Percentiles rank a stretch among this genome's conserved stretches.
phyloP scores from a whole-genome alignment of 2,797 vertebrate species.

The Heteromormyrus szaboi region DNA sequence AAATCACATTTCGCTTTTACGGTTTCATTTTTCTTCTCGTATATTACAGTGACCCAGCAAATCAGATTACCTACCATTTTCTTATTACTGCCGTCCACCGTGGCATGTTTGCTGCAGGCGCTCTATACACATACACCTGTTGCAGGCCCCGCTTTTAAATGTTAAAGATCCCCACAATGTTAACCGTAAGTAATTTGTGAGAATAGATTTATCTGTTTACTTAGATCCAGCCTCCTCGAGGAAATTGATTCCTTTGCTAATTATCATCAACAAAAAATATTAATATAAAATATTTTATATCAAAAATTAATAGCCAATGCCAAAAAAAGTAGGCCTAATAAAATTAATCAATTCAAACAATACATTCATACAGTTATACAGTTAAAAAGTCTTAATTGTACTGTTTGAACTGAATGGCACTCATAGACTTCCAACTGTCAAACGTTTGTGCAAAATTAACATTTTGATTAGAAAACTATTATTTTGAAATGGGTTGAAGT shows the following conservation, averaged over 20 bases:
- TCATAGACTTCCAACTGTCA: not conserved
- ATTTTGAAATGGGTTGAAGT: not conserved
- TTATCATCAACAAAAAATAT: not conserved
- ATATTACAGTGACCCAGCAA: slow-evolving; percentile 45
- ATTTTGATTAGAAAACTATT: not conserved
- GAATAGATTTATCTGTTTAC: not conserved
- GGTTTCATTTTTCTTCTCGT: slow-evolving; percentile 47
- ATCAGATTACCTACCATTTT: slow-evolving; percentile 38
- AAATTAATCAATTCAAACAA: not conserved
- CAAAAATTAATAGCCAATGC: not conserved
- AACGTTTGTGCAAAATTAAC: not conserved
- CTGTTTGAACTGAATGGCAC: not conserved
- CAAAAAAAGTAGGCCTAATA: not conserved
- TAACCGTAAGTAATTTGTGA: not conserved
- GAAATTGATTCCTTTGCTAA: not conserved
- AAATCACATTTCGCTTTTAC: slow-evolving; percentile 4
- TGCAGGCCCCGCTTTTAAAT: not conserved
- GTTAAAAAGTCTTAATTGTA: not conserved
- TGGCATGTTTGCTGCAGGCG: not conserved
- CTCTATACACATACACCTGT: not conserved
- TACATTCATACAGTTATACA: not conserved
- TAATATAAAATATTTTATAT: not conserved
- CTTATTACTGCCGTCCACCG: not conserved
- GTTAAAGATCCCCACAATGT: not conserved
- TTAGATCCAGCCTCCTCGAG: not conserved